Conservation (phyloP, 2,113 vertebrate species). For the Isichthys henryi region DNA sequence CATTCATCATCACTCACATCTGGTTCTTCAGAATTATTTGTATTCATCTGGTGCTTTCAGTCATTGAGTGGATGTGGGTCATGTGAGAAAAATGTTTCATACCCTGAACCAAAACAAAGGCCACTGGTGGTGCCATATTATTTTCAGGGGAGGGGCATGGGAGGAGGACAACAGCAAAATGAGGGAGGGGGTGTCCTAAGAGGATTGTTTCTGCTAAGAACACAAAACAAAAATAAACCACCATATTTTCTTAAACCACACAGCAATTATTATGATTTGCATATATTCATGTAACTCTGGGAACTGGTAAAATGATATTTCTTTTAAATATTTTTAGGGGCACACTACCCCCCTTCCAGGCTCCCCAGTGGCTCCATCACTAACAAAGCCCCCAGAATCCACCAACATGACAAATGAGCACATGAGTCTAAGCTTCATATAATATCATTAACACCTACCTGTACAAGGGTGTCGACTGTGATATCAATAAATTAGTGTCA, state of each 20-base stretch:
- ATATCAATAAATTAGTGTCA: background rate
- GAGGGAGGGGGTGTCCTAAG: no score
- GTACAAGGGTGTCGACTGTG: background rate
- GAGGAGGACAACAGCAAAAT: no score
- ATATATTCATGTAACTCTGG: no score
- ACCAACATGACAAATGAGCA: background rate
- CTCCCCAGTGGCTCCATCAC: background rate
- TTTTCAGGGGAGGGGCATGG: no score
- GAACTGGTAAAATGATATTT: no score
- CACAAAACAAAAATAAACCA: no score
- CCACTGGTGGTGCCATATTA: no score
- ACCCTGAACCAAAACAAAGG: background rate
- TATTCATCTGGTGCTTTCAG: background rate
- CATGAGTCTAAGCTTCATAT: background rate
- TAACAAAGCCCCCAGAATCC: background rate
- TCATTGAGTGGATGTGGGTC: background rate
- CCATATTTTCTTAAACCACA: no score
- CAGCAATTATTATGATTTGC: no score
- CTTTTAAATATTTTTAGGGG: no score
- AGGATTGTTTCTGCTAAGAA: no score
- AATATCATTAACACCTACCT: background rate
- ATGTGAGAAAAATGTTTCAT: background rate
- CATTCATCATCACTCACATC: background rate
- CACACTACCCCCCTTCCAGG: no score
- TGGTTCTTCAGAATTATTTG: background rate